These are phyloP conservation scores for Metaphire vulgaris DNA, from an alignment of 1,140 invertebrate species.

Conservation along the genomic window DNA sequence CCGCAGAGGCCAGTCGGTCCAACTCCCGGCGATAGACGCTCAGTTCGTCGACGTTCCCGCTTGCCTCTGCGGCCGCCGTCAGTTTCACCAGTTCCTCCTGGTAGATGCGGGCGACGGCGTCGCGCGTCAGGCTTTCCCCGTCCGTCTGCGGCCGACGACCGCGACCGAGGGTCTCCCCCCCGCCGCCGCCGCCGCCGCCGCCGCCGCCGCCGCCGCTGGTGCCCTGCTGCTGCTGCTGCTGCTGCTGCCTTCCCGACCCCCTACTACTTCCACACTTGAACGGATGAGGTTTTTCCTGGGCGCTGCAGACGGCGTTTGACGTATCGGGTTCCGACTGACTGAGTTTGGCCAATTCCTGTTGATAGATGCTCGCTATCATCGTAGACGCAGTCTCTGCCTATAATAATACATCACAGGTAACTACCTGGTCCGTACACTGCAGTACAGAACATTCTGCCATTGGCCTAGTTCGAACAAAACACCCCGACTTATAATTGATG, in stretches of 20 bases:
- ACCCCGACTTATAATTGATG: too few relatives aligned
- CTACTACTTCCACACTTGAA: too few relatives aligned
- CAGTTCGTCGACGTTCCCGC: constrained; percentile 60
- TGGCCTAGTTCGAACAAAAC: too few relatives aligned
- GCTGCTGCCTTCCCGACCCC: neutral
- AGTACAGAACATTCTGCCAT: too few relatives aligned
- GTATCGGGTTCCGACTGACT: too few relatives aligned
- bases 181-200: neutral
- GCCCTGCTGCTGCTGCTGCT: constrained; percentile 25
- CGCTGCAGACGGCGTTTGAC: too few relatives aligned
- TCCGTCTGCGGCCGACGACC: constrained; percentile 77
- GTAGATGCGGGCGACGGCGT: constrained; percentile 93
- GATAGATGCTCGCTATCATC: constrained; percentile 46
- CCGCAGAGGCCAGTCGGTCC: constrained; percentile 63
- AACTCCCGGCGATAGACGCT: constrained; percentile 85
- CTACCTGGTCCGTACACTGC: too few relatives aligned
- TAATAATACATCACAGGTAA: too few relatives aligned
- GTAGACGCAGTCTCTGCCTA: constrained; percentile 25
- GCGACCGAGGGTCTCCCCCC: too few relatives aligned
- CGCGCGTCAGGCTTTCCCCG: constrained; percentile 77
- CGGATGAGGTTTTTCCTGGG: too few relatives aligned
- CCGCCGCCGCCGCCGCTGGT: constrained; percentile 20
- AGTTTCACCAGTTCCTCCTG: constrained; percentile 90
- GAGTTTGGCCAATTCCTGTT: constrained; percentile 43
- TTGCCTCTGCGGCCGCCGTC: constrained; percentile 60